phyloP scores from a whole-genome alignment of 2,888 invertebrate species.

The Drosophila multiciliata region DNA sequence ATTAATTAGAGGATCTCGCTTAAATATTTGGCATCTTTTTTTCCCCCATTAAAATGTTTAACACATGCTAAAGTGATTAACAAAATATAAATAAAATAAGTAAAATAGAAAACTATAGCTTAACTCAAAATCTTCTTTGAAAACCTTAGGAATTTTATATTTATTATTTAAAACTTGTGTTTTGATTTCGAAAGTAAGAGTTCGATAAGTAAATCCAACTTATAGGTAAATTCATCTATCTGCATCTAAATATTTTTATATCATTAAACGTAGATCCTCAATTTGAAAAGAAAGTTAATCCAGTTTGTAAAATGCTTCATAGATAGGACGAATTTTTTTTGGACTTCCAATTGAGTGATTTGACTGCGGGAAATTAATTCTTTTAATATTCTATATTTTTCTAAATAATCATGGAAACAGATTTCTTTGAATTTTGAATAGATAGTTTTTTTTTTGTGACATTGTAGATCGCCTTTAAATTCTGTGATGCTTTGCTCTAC shows the following conservation, averaged over 20 bases:
- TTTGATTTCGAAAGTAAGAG: background rate
- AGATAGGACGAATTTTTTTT: background rate
- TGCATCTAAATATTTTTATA: background rate
- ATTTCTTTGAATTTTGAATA: background rate
- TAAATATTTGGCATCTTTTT: constrained; percentile 5
- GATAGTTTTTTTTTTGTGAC: background rate
- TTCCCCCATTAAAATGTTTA: constrained; percentile 4
- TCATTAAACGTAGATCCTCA: background rate
- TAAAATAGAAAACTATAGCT: background rate
- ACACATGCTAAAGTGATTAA: constrained; percentile 1
- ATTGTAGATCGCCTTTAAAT: background rate
- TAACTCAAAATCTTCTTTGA: background rate
- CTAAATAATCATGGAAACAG: background rate
- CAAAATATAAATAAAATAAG: background rate
- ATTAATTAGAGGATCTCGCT: constrained; percentile 27
- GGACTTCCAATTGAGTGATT: background rate
- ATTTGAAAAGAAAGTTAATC: background rate
- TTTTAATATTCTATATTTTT: background rate
- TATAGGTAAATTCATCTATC: background rate
- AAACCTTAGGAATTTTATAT: background rate
- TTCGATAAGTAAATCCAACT: background rate
- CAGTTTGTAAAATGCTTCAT: background rate
- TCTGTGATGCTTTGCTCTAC: background rate
- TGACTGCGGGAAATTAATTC: background rate
- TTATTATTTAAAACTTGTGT: background rate